A percentile compares a stretch with the other conserved stretches of the same genome.
Evolutionary conservation across 2,797 vertebrate genomes (phyloP).

Genomic region (Enteromius treurensis): DNA sequence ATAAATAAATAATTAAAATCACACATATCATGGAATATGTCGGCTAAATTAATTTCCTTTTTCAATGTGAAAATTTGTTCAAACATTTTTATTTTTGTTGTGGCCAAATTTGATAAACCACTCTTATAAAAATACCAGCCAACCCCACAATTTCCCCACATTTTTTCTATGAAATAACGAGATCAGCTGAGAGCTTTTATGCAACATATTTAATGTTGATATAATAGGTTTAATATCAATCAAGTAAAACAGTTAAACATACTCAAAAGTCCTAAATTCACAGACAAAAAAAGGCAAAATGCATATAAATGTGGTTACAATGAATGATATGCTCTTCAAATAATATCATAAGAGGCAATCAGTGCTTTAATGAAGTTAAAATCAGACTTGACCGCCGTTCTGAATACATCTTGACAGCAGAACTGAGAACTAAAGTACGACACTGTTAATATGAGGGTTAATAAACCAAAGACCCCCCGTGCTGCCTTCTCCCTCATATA

Average conservation of each 20-base stretch:
- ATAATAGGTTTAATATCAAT: conserved; percentile 61
- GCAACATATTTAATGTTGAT: conserved; percentile 44
- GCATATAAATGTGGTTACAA: conserved; percentile 56
- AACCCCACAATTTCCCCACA: neutral
- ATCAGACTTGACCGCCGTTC: conserved; percentile 21
- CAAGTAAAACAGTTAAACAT: conserved; percentile 53
- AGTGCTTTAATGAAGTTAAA: conserved; percentile 53
- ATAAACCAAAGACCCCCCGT: conserved; percentile 7
- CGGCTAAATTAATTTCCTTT: neutral
- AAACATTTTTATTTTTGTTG: neutral
- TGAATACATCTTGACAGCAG: conserved; percentile 34
- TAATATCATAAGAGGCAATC: conserved; percentile 49
- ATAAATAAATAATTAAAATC: neutral
- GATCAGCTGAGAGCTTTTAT: neutral
- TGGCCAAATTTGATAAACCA: neutral
- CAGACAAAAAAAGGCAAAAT: conserved; percentile 53
- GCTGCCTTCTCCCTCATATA: neutral
- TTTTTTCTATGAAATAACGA: neutral
- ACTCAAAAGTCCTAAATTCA: conserved; percentile 51
- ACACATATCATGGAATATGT: neutral
- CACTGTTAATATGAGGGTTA: conserved; percentile 38
- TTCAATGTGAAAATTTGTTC: neutral
- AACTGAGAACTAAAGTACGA: conserved; percentile 37
- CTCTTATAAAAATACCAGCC: neutral
- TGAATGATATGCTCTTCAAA: conserved; percentile 53